phyloP scores from a whole-genome alignment of 2,797 vertebrate species.

The Macrochelys suwanniensis region DNA sequence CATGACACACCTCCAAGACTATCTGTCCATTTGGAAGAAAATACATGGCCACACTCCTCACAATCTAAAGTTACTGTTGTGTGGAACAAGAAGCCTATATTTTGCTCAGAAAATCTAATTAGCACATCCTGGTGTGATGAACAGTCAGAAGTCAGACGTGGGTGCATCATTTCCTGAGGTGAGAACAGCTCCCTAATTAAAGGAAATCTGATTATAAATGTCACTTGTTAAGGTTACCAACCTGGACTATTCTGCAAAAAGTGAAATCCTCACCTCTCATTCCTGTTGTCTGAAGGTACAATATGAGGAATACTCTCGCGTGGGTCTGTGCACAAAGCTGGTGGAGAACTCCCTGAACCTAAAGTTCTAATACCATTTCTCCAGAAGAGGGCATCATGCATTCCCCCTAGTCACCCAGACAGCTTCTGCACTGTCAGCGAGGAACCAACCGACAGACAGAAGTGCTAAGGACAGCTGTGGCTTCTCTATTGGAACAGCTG shows the following conservation, averaged over 20 bases:
- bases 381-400: rapidly evolving
- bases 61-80: background rate
- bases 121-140: background rate
- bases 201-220: conserved; percentile 17
- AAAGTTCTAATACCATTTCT: background rate
- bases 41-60: background rate
- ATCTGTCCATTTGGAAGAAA: rapidly evolving
- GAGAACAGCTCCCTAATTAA: background rate
- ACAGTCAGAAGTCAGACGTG: background rate
- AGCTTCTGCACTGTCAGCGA: background rate
- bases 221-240: background rate
- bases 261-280: background rate
- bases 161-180: background rate
- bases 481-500: background rate
- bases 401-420: rapidly evolving
- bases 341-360: background rate
- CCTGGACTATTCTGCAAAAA: rapidly evolving
- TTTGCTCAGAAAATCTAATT: background rate
- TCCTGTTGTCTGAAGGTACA: background rate
- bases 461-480: rapidly evolving
- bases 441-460: background rate
- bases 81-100: background rate
- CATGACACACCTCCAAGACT: background rate
- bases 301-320: background rate
- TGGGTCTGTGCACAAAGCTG: background rate